Evolutionary conservation across 2,797 vertebrate species (phyloP), one percentile per base, ranked within the genome.

Genomic region (Acropternis orthonyx): DNA sequence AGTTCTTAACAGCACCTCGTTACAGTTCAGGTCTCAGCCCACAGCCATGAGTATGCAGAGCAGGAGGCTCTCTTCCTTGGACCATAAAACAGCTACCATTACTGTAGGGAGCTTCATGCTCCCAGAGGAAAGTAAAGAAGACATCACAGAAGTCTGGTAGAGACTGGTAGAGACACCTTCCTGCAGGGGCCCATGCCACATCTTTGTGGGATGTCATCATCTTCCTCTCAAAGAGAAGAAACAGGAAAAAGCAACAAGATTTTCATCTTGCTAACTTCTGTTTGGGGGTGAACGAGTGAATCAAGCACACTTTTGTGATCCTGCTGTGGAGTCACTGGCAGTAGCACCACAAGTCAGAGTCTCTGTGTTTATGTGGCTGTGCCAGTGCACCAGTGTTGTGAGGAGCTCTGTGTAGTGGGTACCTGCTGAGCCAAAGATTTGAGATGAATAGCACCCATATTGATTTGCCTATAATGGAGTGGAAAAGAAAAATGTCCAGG

Each of bases 401-500:
- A 97, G 55, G 77, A 93, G 62, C 63, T 89, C 62, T 66, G 75
- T 86, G 74, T 14, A 59, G 94, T 86, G 88, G 96, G 96, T 89
- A 95, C 94, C 95, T 89, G 90, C 96, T 94, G 95, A 95, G 97
- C 86, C 72, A 88, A 96, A 97, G 97, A 96, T 96, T 92, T 97
- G 96, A 96, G 96, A 98, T 98, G 97, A 98, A 98, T 97, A 98
- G 97, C 19, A 61, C 96, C 98, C 96, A 95, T 97, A 97, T 97
- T 97, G 97, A 97, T 98, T 97, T 98, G 96, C 85, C 96, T 95
- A 97, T 98, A 98, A 98, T 98, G 95, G 97, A 97, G 95, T 97
- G 87, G 96, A 95, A 97, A 97, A 97, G 97, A 97, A 97, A 98
- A 98, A 98, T 97, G 96, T 95, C 95, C 97, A 97, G 95, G 94